phyloP scores from a whole-genome alignment of 1,140 invertebrate species.

The Ditylenchus dipsaci region DNA sequence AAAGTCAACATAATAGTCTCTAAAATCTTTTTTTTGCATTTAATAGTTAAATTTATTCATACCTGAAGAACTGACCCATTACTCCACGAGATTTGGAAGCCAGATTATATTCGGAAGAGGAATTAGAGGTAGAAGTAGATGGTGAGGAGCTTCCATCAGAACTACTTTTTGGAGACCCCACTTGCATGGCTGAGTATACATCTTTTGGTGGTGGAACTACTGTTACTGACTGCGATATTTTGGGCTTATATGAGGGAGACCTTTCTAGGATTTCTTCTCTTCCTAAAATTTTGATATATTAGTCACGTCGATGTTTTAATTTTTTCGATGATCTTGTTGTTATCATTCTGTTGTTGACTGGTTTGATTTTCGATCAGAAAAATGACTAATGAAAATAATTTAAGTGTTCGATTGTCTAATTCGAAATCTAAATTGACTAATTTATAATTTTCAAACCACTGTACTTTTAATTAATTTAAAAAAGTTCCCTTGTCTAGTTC shows the following conservation, averaged over 20 bases:
- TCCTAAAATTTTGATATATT: not conserved
- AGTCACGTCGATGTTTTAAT: not conserved
- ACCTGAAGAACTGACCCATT: slow-evolving; percentile 55
- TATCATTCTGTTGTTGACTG: too few species aligned
- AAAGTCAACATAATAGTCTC: slow-evolving; percentile 53
- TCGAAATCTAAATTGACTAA: too few species aligned
- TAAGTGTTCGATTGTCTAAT: too few species aligned
- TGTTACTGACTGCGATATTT: too few species aligned
- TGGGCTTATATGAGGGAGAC: not conserved
- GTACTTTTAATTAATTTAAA: too few species aligned
- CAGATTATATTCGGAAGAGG: slow-evolving; percentile 45
- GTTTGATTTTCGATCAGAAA: too few species aligned
- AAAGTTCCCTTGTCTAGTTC: not conserved
- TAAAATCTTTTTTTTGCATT: slow-evolving; percentile 26
- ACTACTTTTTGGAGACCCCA: not conserved
- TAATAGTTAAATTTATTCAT: not conserved
- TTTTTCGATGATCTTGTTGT: too few species aligned
- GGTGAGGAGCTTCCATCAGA: slow-evolving; percentile 26
- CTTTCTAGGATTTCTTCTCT: not conserved
- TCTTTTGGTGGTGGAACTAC: not conserved
- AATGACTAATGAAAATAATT: too few species aligned
- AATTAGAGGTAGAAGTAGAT: slow-evolving; percentile 18
- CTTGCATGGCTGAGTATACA: not conserved
- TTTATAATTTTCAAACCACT: too few species aligned
- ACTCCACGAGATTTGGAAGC: slow-evolving; percentile 43